Percentiles rank a stretch among this genome's conserved stretches.
These are phyloP conservation scores for Eledona agricola DNA, from an alignment of 2,888 invertebrate species.

Conservation along the genomic window DNA sequence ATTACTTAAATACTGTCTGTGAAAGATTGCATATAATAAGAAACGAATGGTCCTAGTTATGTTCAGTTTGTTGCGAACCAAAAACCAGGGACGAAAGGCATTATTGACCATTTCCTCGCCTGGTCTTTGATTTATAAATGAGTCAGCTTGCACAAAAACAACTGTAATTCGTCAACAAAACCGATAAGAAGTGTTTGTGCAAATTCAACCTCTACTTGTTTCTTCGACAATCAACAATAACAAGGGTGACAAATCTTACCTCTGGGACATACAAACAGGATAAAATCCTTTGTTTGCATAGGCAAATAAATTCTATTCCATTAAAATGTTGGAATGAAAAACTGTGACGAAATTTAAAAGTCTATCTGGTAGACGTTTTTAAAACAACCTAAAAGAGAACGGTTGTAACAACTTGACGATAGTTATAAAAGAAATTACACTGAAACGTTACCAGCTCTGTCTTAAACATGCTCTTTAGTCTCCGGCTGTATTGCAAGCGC, in stretches of 20 bases:
- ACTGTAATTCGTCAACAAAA: not conserved
- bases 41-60: no score
- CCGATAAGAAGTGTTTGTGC: slow-evolving; percentile 19
- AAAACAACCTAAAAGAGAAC: slow-evolving; percentile 47
- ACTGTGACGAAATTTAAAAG: slow-evolving; percentile 35
- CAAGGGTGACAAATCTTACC: slow-evolving; percentile 41
- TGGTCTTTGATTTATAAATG: no score
- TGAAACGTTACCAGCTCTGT: slow-evolving; percentile 36
- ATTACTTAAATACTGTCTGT: no score
- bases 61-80: no score
- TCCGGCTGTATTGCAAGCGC: slow-evolving; percentile 19
- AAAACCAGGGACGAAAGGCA: no score
- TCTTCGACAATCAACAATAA: slow-evolving; percentile 27
- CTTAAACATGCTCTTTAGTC: slow-evolving; percentile 20
- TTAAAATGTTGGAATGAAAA: slow-evolving; percentile 36
- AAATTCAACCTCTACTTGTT: slow-evolving; percentile 17
- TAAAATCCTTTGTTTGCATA: slow-evolving; percentile 43
- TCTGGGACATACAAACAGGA: slow-evolving; percentile 42
- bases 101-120: no score
- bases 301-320: slow-evolving; percentile 41
- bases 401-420: slow-evolving; percentile 37
- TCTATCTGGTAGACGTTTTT: slow-evolving; percentile 39
- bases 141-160: slow-evolving; percentile 5
- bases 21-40: no score
- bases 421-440: slow-evolving; percentile 20